Conservation (phyloP, 2,797 vertebrate species). For the Betta splendens region DNA sequence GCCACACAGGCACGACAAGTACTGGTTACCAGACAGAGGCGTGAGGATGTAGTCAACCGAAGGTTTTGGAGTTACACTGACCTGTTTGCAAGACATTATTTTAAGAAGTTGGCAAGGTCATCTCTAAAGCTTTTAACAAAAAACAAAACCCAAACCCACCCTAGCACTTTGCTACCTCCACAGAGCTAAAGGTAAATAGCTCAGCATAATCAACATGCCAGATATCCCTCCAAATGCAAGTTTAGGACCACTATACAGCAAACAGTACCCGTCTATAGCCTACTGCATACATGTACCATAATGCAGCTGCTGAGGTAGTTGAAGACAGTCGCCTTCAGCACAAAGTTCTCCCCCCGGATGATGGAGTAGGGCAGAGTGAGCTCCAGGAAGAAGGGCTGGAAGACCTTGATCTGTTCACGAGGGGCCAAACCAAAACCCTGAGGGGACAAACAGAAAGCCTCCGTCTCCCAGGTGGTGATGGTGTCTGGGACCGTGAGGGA, state of each 20-base stretch:
- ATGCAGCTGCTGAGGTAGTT: slow-evolving; percentile 80
- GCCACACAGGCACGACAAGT: slow-evolving; percentile 75
- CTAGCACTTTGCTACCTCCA: no score
- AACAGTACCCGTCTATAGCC: no score
- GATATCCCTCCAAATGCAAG: no score
- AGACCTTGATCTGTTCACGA: slow-evolving; percentile 70
- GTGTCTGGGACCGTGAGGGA: slow-evolving; percentile 76
- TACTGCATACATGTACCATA: no score
- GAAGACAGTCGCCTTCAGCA: slow-evolving; percentile 78
- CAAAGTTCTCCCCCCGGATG: slow-evolving; percentile 82
- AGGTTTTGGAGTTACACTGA: slow-evolving; percentile 57
- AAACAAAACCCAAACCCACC: no score
- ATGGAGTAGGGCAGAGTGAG: slow-evolving; percentile 82
- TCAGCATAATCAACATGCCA: no score
- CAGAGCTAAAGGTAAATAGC: no score
- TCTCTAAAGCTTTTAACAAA: no score
- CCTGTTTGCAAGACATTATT: slow-evolving; percentile 57
- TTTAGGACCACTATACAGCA: no score
- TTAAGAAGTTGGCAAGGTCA: no score
- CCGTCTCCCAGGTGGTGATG: slow-evolving; percentile 81
- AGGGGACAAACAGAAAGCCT: slow-evolving; percentile 75
- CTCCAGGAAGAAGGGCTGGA: slow-evolving; percentile 86
- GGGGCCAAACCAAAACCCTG: slow-evolving; percentile 81
- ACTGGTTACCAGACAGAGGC: slow-evolving; percentile 34
- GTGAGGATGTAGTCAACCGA: slow-evolving; percentile 66